Conservation (phyloP, 2,113 vertebrate genomes). For the Orthonyx spaldingii region DNA sequence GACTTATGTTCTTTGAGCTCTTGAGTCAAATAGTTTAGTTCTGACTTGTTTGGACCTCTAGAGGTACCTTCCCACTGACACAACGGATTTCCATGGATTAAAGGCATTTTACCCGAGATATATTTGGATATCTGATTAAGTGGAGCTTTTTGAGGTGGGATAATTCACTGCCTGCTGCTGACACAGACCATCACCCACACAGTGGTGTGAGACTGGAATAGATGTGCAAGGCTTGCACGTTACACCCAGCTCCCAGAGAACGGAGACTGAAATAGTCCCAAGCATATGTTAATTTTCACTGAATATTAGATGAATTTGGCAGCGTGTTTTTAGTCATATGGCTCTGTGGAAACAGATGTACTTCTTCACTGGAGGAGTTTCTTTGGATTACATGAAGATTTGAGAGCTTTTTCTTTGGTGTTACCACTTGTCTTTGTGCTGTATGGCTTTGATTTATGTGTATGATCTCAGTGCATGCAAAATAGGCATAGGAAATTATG, state of each 20-base stretch:
- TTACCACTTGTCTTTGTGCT: background rate
- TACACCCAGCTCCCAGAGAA: background rate
- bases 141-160: background rate
- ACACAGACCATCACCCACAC: rapidly evolving
- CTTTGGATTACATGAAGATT: background rate
- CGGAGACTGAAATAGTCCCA: background rate
- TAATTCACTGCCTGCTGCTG: background rate
- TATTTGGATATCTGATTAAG: background rate
- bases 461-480: background rate
- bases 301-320: background rate
- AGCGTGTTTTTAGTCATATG: background rate
- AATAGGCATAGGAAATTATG: background rate
- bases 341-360: background rate
- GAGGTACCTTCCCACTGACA: background rate
- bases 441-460: background rate
- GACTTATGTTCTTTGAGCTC: background rate
- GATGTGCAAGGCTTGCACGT: background rate
- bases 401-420: background rate
- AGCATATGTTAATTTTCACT: background rate
- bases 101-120: background rate
- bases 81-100: background rate
- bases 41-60: background rate
- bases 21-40: background rate
- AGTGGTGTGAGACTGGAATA: background rate
- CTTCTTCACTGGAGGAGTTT: background rate